Conservation (phyloP, 2,113 vertebrate genomes). For the Brachyhypopomus occidentalis region DNA sequence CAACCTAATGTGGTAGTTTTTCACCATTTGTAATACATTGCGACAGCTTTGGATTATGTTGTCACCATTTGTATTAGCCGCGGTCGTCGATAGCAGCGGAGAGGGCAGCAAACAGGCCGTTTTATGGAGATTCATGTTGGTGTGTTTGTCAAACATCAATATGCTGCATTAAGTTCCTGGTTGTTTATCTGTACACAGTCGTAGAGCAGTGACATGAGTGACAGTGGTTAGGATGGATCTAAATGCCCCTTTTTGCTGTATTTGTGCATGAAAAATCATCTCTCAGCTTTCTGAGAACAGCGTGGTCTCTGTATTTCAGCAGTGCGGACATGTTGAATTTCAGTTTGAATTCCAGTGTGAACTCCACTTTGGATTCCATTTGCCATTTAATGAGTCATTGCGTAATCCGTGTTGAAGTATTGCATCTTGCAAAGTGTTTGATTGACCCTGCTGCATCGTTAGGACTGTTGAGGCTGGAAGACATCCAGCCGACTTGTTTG, state of each 20-base stretch:
- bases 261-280: slow-evolving; percentile 41
- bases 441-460: slow-evolving; percentile 38
- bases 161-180: slow-evolving; percentile 28
- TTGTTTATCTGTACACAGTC: slow-evolving; percentile 32
- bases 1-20: slow-evolving; percentile 6
- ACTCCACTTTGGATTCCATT: slow-evolving; percentile 15
- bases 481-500: not conserved
- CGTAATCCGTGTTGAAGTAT: slow-evolving; percentile 26
- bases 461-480: not conserved
- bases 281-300: slow-evolving; percentile 29
- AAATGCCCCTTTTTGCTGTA: slow-evolving; percentile 31
- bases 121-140: slow-evolving; percentile 24
- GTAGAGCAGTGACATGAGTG: slow-evolving; percentile 3
- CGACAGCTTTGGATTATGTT: slow-evolving; percentile 18
- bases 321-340: not conserved
- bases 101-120: slow-evolving; percentile 9
- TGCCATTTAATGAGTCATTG: slow-evolving; percentile 20
- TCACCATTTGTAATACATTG: not conserved
- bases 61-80: slow-evolving; percentile 21
- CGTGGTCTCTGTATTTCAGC: slow-evolving; percentile 30
- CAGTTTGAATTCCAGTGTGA: slow-evolving; percentile 10
- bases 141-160: slow-evolving; percentile 45
- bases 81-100: not conserved
- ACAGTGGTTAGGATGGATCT: slow-evolving; percentile 38
- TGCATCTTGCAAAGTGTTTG: slow-evolving; percentile 32